Percentiles rank a stretch among this genome's conserved stretches.
Conservation (phyloP, 2,888 invertebrate genomes). For the Caenorhabditis sp. region DNA sequence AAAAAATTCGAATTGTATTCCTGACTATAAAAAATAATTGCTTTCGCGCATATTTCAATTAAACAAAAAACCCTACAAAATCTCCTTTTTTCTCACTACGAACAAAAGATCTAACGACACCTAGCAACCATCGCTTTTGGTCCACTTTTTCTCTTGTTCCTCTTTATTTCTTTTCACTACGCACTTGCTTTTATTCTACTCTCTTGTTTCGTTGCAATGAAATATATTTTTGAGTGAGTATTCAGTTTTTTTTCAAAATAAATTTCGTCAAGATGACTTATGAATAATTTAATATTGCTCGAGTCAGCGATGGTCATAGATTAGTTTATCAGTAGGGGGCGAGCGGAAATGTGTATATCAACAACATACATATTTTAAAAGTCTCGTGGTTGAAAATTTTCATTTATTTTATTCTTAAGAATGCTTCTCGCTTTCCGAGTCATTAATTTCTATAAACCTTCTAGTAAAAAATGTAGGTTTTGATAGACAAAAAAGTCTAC, state of each 20-base stretch:
- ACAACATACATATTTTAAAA: background rate
- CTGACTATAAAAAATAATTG: background rate
- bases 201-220: conserved; percentile 6
- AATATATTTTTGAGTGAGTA: background rate
- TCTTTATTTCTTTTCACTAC: conserved; percentile 10
- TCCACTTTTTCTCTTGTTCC: conserved; percentile 10
- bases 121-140: conserved; percentile 12
- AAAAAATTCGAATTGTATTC: no score
- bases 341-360: background rate
- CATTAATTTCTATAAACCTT: no score
- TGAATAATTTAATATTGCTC: background rate
- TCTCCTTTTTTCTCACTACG: background rate
- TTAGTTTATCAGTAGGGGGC: background rate
- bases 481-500: no score
- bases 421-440: background rate
- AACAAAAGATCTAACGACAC: conserved; percentile 7
- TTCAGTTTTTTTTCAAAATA: no score
- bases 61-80: background rate
- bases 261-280: background rate
- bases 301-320: background rate
- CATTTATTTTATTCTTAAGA: background rate
- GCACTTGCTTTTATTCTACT: conserved; percentile 11
- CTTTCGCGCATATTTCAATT: background rate
- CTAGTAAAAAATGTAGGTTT: no score
- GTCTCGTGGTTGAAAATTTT: background rate